Evolutionary conservation across 1,140 invertebrate genomes (phyloP).

Genomic region (Drosophila punjabiensis): DNA sequence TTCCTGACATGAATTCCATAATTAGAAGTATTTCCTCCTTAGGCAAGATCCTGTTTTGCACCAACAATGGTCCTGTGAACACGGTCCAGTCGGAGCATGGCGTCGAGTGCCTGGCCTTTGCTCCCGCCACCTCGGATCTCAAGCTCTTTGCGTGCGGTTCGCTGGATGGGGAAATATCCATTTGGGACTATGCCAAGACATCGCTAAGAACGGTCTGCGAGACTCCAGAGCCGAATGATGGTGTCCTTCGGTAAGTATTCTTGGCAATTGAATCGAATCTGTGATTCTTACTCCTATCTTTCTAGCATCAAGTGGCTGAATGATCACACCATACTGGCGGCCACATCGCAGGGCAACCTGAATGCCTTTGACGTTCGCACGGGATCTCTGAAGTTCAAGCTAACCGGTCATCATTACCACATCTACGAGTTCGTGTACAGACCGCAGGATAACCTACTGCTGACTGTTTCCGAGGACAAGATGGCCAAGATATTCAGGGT

Average conservation of each 20-base stretch:
- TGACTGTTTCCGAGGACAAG: slow-evolving; percentile 91
- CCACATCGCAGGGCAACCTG: slow-evolving; percentile 84
- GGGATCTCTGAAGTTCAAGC: slow-evolving; percentile 87
- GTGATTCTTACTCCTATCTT: slow-evolving; percentile 18
- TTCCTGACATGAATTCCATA: background rate
- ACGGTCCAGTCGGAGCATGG: slow-evolving; percentile 66
- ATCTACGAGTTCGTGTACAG: slow-evolving; percentile 91
- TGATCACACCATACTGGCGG: slow-evolving; percentile 85
- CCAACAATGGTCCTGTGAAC: slow-evolving; percentile 73
- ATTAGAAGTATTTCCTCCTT: background rate
- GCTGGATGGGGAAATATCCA: slow-evolving; percentile 90
- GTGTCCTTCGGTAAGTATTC: slow-evolving; percentile 65
- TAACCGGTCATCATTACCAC: slow-evolving; percentile 90
- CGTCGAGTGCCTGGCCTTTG: slow-evolving; percentile 87
- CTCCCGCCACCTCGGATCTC: slow-evolving; percentile 75
- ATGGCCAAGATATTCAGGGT: slow-evolving; percentile 90
- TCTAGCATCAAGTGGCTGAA: slow-evolving; percentile 87
- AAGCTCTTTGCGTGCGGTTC: slow-evolving; percentile 87
- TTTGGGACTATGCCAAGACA: slow-evolving; percentile 93
- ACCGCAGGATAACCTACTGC: slow-evolving; percentile 87
- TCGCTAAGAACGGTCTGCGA: slow-evolving; percentile 87
- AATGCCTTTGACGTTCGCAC: slow-evolving; percentile 87
- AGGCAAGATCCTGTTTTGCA: slow-evolving; percentile 79
- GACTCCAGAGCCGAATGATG: slow-evolving; percentile 74
- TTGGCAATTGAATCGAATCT: background rate